phyloP scores from a whole-genome alignment of 2,888 invertebrate species.

The Tetranychus piercei region DNA sequence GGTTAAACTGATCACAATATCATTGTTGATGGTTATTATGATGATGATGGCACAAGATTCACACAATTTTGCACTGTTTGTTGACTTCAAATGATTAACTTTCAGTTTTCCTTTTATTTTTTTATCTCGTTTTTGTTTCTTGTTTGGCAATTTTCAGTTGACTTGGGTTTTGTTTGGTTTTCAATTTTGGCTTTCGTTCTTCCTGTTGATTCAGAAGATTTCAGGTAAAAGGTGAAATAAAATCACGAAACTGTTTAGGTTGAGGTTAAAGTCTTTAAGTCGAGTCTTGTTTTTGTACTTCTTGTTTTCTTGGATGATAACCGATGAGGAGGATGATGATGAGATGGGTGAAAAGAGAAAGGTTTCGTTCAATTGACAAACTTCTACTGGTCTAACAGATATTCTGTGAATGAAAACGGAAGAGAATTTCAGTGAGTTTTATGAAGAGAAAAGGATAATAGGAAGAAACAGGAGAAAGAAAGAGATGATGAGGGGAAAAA shows the following conservation, averaged over 20 bases:
- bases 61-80: neutral
- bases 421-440: neutral
- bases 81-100: no score
- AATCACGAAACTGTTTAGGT: no score
- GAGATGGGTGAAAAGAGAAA: neutral
- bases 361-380: neutral
- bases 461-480: conserved; percentile 1
- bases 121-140: no score
- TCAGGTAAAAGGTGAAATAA: no score
- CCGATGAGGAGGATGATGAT: neutral
- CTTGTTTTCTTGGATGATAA: neutral
- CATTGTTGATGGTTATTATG: neutral
- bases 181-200: no score
- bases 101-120: no score
- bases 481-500: neutral
- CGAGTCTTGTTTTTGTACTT: no score
- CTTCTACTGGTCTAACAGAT: neutral
- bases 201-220: no score
- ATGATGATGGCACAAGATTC: neutral
- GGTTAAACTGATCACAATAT: neutral
- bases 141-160: no score
- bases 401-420: neutral
- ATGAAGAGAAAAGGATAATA: neutral
- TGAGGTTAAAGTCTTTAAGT: no score
- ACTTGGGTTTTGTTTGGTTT: no score